Percentiles rank a stretch among this genome's conserved stretches.
Evolutionary conservation across 2,113 vertebrate genomes (phyloP).

Genomic region (Bufo gargarizans): DNA sequence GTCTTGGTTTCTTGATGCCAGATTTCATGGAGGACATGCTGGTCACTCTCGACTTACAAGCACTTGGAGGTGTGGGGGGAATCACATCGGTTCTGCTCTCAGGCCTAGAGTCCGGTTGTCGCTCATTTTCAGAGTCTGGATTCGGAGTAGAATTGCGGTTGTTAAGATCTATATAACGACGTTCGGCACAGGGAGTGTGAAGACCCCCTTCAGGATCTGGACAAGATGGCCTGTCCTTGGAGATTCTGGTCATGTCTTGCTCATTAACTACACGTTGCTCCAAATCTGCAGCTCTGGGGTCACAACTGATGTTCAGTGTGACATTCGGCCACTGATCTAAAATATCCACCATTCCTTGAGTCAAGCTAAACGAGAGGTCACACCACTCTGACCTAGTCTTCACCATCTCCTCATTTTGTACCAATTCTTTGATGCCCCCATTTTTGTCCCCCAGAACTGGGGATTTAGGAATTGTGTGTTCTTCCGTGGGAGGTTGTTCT

Average conservation of each 20-base stretch:
- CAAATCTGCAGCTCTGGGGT: slow-evolving; percentile 23
- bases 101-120: slow-evolving; percentile 59
- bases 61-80: slow-evolving; percentile 77
- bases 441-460: slow-evolving; percentile 4
- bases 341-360: slow-evolving; percentile 84
- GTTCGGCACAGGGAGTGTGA: slow-evolving; percentile 28
- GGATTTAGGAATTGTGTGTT: slow-evolving; percentile 46
- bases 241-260: neutral
- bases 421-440: slow-evolving; percentile 59
- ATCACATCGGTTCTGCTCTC: slow-evolving; percentile 69
- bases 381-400: slow-evolving; percentile 58
- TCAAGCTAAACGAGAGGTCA: slow-evolving; percentile 74
- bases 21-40: slow-evolving; percentile 69
- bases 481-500: slow-evolving; percentile 39
- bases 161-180: rapidly evolving
- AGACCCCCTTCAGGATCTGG: slow-evolving; percentile 60
- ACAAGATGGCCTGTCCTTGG: neutral
- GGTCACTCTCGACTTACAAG: slow-evolving; percentile 71
- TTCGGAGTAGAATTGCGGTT: slow-evolving; percentile 40
- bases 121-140: slow-evolving; percentile 43
- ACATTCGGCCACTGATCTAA: slow-evolving; percentile 85
- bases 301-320: slow-evolving; percentile 65
- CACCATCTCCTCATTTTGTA: slow-evolving; percentile 51
- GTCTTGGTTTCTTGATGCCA: slow-evolving; percentile 44
- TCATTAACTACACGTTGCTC: slow-evolving; percentile 34